Conservation (phyloP, 2,888 invertebrate genomes). For the Periphyllus acericola region DNA sequence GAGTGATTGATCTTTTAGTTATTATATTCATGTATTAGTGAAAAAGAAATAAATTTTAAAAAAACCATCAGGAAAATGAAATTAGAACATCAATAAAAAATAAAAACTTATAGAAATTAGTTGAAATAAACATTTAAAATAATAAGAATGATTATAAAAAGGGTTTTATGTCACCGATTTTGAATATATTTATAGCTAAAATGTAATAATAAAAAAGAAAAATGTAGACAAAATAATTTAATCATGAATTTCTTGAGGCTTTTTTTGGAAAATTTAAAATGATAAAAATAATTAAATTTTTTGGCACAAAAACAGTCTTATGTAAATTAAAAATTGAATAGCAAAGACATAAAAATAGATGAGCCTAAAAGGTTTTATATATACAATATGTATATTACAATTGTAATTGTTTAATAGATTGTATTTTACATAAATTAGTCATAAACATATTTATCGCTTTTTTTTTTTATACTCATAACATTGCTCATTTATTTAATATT, state of each 20-base stretch:
- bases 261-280: neutral
- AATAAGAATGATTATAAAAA: constrained; percentile 35
- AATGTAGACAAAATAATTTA: neutral
- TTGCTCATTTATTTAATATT: constrained; percentile 1
- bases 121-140: constrained; percentile 1
- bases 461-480: neutral
- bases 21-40: constrained; percentile 11
- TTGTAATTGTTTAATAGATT: neutral
- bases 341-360: neutral
- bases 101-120: neutral
- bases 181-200: neutral
- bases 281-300: neutral
- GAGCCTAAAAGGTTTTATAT: neutral
- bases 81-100: constrained; percentile 10
- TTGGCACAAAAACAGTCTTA: constrained; percentile 51
- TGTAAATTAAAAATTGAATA: constrained; percentile 12
- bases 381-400: neutral
- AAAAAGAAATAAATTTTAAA: neutral
- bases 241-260: neutral
- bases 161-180: neutral
- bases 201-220: neutral
- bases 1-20: constrained; percentile 12
- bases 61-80: neutral
- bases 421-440: neutral
- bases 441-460: neutral